These are phyloP conservation scores for Trachelus tabidus DNA, from an alignment of 2,888 invertebrate genomes.

Conservation along the genomic window DNA sequence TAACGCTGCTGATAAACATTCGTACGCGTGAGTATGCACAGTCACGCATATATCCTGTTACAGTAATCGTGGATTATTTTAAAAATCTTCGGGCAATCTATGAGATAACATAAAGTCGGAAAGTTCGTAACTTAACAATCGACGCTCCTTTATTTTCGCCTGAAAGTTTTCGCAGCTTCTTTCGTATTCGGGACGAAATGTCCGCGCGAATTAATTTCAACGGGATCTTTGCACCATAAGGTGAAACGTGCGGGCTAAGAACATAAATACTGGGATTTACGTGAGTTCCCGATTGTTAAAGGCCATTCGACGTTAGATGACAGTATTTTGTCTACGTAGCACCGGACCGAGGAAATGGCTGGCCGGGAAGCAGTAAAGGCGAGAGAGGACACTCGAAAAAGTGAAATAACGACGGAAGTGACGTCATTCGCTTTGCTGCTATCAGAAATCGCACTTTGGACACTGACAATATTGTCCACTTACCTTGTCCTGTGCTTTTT, in stretches of 20 bases:
- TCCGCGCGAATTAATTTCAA: not conserved
- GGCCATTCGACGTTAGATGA: not conserved
- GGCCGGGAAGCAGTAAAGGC: not conserved
- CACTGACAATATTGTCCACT: not conserved
- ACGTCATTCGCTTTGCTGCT: not conserved
- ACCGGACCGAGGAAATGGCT: not conserved
- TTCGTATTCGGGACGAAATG: not conserved
- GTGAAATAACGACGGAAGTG: not conserved
- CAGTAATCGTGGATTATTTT: not conserved
- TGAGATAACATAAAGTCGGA: not conserved
- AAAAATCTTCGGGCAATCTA: not conserved
- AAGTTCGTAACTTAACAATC: not conserved
- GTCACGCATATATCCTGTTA: not conserved
- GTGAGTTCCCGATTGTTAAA: not conserved
- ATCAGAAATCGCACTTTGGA: not conserved
- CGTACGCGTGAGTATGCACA: not conserved
- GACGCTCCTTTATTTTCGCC: not conserved
- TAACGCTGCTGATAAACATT: not conserved
- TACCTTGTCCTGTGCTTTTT: not conserved
- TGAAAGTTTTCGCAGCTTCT: not conserved
- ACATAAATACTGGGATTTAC: not conserved
- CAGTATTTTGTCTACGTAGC: not conserved
- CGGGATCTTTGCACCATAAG: not conserved
- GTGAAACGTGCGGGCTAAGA: not conserved
- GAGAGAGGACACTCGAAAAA: not conserved